phyloP scores from a whole-genome alignment of 2,113 vertebrate species.

The Ageneiosus marmoratus region DNA sequence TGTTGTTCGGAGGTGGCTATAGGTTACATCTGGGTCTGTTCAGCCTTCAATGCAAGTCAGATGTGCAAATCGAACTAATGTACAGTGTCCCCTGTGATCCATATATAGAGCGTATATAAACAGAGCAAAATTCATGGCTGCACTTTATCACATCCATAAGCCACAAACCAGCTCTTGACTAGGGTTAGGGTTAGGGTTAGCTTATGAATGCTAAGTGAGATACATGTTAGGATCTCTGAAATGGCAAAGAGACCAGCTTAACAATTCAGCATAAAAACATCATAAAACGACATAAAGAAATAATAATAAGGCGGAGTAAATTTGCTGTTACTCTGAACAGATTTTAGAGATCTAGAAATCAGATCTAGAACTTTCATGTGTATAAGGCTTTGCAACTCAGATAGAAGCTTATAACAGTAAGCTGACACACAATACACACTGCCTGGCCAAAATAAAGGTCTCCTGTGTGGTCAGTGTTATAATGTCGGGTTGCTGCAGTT shows the following conservation, averaged over 20 bases:
- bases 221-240: neutral
- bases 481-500: too few relatives aligned
- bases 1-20: conserved; percentile 10
- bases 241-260: neutral
- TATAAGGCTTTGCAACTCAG: too few relatives aligned
- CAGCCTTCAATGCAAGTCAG: conserved; percentile 17
- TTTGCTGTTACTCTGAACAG: too few relatives aligned
- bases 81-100: neutral
- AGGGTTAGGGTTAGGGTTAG: too few relatives aligned
- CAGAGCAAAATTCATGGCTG: neutral
- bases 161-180: neutral
- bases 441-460: too few relatives aligned
- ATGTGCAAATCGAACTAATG: neutral
- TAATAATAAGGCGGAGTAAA: too few relatives aligned
- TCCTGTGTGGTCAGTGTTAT: too few relatives aligned
- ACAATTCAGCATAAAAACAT: neutral
- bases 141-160: neutral
- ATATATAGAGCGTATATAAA: neutral
- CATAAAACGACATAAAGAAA: neutral
- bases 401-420: too few relatives aligned
- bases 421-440: too few relatives aligned
- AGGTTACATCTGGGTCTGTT: conserved; percentile 35
- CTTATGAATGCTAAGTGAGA: neutral
- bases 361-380: too few relatives aligned
- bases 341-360: too few relatives aligned